Conservation (phyloP, 2,113 vertebrate genomes). For the Gavia stellata region DNA sequence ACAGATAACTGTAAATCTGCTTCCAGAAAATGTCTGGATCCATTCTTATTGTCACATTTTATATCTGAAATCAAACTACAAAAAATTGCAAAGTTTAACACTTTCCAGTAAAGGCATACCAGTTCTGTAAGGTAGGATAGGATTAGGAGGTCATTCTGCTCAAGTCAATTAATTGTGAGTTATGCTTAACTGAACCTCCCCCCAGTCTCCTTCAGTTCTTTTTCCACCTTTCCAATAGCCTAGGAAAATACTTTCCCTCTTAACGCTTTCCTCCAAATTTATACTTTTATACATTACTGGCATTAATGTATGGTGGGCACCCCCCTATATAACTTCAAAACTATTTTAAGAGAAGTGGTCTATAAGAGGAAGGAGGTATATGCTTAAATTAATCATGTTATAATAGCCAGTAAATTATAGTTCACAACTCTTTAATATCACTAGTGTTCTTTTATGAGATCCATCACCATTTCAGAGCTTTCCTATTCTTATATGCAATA, state of each 20-base stretch:
- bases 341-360: background rate
- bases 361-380: background rate
- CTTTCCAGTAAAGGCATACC: background rate
- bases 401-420: background rate
- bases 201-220: background rate
- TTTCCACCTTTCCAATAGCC: background rate
- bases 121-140: background rate
- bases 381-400: background rate
- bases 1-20: background rate
- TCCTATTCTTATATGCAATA: background rate
- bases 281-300: background rate
- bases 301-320: background rate
- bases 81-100: background rate
- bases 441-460: background rate
- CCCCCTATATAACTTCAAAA: background rate
- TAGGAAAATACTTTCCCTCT: background rate
- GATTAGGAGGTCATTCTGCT: background rate
- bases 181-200: background rate
- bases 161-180: background rate
- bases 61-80: background rate
- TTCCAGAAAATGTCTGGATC: background rate
- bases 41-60: background rate
- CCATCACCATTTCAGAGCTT: background rate
- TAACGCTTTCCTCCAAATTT: background rate
- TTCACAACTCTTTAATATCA: background rate